phyloP scores from a whole-genome alignment of 2,888 invertebrate genomes.

The Phengaris alcon region DNA sequence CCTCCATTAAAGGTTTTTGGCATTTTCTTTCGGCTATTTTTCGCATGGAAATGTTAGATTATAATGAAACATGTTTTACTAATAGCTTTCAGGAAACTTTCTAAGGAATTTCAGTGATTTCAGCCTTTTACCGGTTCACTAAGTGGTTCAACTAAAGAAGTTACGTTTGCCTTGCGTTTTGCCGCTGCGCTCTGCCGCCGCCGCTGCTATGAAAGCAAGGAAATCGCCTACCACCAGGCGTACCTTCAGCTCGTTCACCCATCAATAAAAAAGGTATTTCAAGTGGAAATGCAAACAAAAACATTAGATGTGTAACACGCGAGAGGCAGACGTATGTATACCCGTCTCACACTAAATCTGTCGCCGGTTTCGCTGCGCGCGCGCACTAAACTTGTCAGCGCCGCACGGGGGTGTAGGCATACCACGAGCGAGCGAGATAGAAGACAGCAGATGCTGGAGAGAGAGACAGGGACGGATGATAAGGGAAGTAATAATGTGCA shows the following conservation, averaged over 20 bases:
- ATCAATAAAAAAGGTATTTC: not conserved
- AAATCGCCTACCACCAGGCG: not conserved
- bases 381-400: slow-evolving; percentile 16
- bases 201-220: too few species aligned
- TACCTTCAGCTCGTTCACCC: not conserved
- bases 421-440: not conserved
- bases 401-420: not conserved
- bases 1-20: not conserved
- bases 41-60: not conserved
- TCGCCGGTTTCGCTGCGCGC: slow-evolving; percentile 35
- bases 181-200: too few species aligned
- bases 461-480: not conserved
- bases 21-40: not conserved
- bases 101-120: not conserved
- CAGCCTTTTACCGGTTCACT: too few species aligned
- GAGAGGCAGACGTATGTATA: slow-evolving; percentile 36
- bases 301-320: slow-evolving; percentile 33
- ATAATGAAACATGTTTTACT: not conserved
- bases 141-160: too few species aligned
- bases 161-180: not conserved
- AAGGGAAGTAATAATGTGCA: slow-evolving; percentile 14
- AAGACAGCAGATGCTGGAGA: not conserved
- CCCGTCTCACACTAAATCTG: slow-evolving; percentile 46
- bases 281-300: not conserved
- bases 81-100: not conserved